Base-by-base conservation (phyloP, 2,113 vertebrate species). In the Brachionichthys hirsutus region DNA sequence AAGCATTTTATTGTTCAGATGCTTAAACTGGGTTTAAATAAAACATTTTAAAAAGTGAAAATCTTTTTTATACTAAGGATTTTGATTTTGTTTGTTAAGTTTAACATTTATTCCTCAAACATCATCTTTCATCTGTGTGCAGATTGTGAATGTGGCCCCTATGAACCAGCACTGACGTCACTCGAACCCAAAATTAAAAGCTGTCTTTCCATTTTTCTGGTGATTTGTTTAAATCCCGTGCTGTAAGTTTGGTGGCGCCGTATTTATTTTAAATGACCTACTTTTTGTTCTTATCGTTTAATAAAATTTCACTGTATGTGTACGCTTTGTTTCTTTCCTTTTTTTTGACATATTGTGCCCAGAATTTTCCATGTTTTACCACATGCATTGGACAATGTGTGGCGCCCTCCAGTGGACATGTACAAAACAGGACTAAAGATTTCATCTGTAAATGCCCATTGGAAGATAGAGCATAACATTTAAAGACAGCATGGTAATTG, bases 381-480 rank as follows among this genome's bases (percentile, higher is more conserved):
- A 22, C 12, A 6, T 42, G 12, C 5, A 3, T 18, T 46, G 34
- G 12, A 24, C 12, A 12, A 43, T 62, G 14, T 66, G 58, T 78
- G 59, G 65, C 59, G 45, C 80, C 84, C 66, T 63, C 85, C 13
- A 54, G 82, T 85, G 89, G 82, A 8, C 17, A 16, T 12, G 12
- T 17, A 11, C 9, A 19, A 18, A 10, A 46, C 2, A 12, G 2
- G 6, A 46, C 2, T 2, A 17, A 18, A 12, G 18, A 11, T 12
- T 46, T 18, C 9, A 19, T 12, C 12, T 12, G 8, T 30, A 30
- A 30, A 30, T 30, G 3, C 24, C 24, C 24, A 30, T 30, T 30
- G 4, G 24, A n/a, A n/a, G n/a, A n/a, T n/a, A n/a, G n/a, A n/a
- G 4, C 24, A 30, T 8, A 30, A 8, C 4, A 30, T 4, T 30